Base-by-base conservation (phyloP, 2,888 invertebrate species). In the Hirudinaria manillensis region DNA sequence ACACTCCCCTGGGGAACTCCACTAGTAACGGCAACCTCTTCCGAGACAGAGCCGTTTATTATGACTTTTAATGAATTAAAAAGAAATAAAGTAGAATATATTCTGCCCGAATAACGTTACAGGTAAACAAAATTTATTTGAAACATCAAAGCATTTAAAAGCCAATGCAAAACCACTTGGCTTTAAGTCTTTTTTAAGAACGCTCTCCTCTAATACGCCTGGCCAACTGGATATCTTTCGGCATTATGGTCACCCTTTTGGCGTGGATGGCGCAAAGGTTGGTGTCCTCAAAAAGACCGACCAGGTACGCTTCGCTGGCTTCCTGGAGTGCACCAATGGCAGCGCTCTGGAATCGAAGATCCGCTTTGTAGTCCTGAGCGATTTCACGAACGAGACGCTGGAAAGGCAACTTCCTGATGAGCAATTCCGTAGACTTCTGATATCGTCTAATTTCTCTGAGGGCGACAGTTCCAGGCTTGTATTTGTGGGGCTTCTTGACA, bases 231-330 rank as follows among this genome's bases (percentile, higher is more conserved):
- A 96, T 95, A 86, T 96, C 95, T 88, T 95, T 96, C 82, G 95
- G 95, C 94, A 95, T 96, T 87, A 96, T 96, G 80, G 95, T 96
- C 76, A 96, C 95, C 83, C 95, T 91, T 87, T 95, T 95, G 82
- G 95, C 95, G 84, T 96, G 96, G 86, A 96, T 95, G 80, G 94
- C 95, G 88, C 94, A 95, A 89, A 96, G 89, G 87, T 96, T 96
- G 81, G 96, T 96, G 88, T 96, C 96, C 89, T 96, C 96, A 87
- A 97, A 96, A 77, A 97, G 88, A 80, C 77, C 77, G 67, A 77
- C 77, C 70, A 77, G 53, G 74, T 77, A 77, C 16, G 77, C 77
- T 38, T 77, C 77, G 73, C 77, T 77, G 36, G 77, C 77, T 65
- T 77, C 77, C 76, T 77, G 74, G 19, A 73, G 81, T 78, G 85